Conservation (phyloP, 2,113 vertebrate species). For the Lonchura striata region DNA sequence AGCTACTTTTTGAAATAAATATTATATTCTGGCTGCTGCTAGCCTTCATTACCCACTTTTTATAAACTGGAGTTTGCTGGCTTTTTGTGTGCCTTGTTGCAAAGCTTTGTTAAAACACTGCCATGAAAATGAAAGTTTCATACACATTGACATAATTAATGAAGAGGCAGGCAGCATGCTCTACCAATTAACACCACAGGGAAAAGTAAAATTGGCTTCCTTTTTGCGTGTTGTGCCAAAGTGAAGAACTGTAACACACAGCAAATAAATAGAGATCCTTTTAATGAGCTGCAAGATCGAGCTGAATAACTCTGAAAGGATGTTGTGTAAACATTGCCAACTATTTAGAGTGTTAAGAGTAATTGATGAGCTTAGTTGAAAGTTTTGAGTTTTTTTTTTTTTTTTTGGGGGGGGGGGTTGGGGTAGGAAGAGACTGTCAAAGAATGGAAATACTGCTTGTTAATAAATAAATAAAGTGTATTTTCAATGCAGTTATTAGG, state of each 20-base stretch:
- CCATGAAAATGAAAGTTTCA: slow-evolving; percentile 80
- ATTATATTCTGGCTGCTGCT: slow-evolving; percentile 9
- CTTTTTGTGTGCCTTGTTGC: slow-evolving; percentile 68
- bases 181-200: slow-evolving; percentile 92
- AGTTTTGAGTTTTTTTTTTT: neutral
- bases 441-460: neutral
- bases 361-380: slow-evolving; percentile 81
- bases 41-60: slow-evolving; percentile 52
- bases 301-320: slow-evolving; percentile 75
- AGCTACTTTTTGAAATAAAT: slow-evolving; percentile 1
- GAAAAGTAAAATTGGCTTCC: slow-evolving; percentile 88
- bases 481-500: slow-evolving; percentile 17
- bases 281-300: slow-evolving; percentile 86
- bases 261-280: slow-evolving; percentile 88
- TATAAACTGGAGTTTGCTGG: slow-evolving; percentile 44
- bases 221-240: slow-evolving; percentile 82
- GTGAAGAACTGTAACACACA: slow-evolving; percentile 84
- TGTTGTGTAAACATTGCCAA: slow-evolving; percentile 79
- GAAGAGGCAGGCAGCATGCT: slow-evolving; percentile 86
- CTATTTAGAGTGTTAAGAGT: slow-evolving; percentile 76
- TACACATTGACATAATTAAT: slow-evolving; percentile 90
- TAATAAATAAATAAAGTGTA: slow-evolving; percentile 59
- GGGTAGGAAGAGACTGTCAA: neutral
- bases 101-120: slow-evolving; percentile 76
- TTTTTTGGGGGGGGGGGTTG: neutral